Percentiles rank a stretch among this genome's conserved stretches.
Evolutionary conservation across 2,797 vertebrate species (phyloP).

Genomic region (Pipistrellus pipistrellus): DNA sequence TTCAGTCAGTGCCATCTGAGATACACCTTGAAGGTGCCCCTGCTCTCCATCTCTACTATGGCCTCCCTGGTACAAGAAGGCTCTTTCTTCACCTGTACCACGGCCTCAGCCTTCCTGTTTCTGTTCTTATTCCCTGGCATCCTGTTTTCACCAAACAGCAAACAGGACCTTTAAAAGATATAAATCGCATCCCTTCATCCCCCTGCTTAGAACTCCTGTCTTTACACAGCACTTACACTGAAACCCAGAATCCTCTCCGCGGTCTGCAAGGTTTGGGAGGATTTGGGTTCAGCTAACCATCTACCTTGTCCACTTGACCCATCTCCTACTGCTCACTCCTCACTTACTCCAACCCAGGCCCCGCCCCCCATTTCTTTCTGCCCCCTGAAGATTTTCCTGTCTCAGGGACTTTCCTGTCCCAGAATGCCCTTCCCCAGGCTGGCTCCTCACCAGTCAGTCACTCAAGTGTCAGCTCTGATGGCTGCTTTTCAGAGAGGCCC

Average conservation of each 20-base stretch:
- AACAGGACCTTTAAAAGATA: background rate
- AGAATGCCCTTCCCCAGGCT: background rate
- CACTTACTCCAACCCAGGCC: background rate
- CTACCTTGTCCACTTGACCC: background rate
- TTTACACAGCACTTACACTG: background rate
- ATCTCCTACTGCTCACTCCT: background rate
- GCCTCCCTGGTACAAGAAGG: background rate
- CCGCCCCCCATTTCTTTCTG: background rate
- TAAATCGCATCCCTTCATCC: background rate
- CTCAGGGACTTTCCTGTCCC: background rate
- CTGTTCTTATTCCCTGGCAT: background rate
- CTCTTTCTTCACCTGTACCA: background rate
- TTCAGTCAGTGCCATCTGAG: background rate
- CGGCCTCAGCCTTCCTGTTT: background rate
- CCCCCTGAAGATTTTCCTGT: background rate
- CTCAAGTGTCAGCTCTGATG: background rate
- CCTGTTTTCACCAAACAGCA: constrained; percentile 4
- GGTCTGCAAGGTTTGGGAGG: background rate
- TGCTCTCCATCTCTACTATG: background rate
- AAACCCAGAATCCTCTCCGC: background rate
- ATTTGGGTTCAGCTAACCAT: background rate
- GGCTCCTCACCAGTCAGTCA: background rate
- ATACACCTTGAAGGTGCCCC: background rate
- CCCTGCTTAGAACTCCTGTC: background rate
- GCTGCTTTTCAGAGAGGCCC: background rate